These are phyloP conservation scores for Eretmocerus hayati DNA, from an alignment of 2,888 invertebrate species.

Conservation along the genomic window DNA sequence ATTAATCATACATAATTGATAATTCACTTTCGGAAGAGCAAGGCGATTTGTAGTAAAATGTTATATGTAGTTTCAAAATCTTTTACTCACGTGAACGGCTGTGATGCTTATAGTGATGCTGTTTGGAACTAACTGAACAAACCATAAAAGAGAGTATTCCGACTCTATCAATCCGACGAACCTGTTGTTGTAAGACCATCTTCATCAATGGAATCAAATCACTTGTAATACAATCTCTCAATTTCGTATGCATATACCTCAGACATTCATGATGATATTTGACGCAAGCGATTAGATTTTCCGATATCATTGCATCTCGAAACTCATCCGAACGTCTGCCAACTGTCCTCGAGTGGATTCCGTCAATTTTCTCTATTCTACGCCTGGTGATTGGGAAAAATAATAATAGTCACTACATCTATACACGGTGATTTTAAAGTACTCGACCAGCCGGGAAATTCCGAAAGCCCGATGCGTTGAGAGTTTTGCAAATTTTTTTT, in stretches of 20 bases:
- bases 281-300: neutral
- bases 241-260: slow-evolving; percentile 1
- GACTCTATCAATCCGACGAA: neutral
- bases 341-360: neutral
- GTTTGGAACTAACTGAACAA: neutral
- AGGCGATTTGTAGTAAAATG: neutral
- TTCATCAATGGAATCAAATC: neutral
- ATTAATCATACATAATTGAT: too few relatives aligned
- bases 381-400: neutral
- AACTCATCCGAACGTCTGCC: neutral
- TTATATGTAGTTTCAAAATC: neutral
- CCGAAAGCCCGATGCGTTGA: too few relatives aligned
- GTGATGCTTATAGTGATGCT: neutral
- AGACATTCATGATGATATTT: slow-evolving; percentile 8
- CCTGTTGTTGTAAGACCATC: neutral
- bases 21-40: neutral
- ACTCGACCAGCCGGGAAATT: too few relatives aligned
- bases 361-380: neutral
- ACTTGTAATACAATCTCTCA: neutral
- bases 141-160: neutral
- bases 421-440: too few relatives aligned
- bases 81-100: neutral
- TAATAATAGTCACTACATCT: too few relatives aligned
- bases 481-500: too few relatives aligned
- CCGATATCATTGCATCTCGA: neutral